Evolutionary conservation across 2,113 vertebrate genomes (phyloP).

Genomic region (Sigmodon hispidus): DNA sequence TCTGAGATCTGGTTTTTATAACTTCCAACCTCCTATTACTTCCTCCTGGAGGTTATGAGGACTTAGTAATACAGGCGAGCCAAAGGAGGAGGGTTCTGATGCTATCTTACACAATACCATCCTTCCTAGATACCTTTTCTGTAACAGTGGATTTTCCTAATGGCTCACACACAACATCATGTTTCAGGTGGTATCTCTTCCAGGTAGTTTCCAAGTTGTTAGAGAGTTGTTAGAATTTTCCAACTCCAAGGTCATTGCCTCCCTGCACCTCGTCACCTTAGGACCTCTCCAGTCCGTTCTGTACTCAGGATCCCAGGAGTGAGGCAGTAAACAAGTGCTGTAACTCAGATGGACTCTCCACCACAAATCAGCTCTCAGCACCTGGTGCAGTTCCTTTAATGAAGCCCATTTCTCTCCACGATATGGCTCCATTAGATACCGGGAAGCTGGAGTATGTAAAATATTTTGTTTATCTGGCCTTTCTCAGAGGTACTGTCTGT

Average conservation of each 20-base stretch:
- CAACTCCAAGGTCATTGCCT: neutral
- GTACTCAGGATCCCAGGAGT: constrained; percentile 42
- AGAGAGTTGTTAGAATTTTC: neutral
- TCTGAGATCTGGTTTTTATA: constrained; percentile 5
- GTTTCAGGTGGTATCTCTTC: neutral
- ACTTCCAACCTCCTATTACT: constrained; percentile 11
- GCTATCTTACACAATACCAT: neutral
- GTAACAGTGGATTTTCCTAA: neutral
- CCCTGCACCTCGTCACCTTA: neutral
- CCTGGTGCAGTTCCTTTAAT: constrained; percentile 74
- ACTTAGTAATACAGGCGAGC: neutral
- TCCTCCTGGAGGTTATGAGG: constrained; percentile 17
- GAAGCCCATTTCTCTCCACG: constrained; percentile 71
- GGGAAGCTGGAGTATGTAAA: constrained; percentile 77
- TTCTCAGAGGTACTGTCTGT: constrained; percentile 79
- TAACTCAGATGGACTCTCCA: constrained; percentile 72
- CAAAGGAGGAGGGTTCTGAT: neutral
- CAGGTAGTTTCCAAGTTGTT: constrained; percentile 24
- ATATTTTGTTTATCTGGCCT: constrained; percentile 79
- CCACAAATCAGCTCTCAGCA: constrained; percentile 71
- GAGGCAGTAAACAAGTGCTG: neutral
- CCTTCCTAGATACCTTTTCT: neutral
- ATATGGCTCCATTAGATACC: constrained; percentile 75
- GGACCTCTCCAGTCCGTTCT: neutral
- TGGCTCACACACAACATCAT: neutral